Evolutionary conservation across 2,888 invertebrate species (phyloP).

Genomic region (Papilio demoleus): DNA sequence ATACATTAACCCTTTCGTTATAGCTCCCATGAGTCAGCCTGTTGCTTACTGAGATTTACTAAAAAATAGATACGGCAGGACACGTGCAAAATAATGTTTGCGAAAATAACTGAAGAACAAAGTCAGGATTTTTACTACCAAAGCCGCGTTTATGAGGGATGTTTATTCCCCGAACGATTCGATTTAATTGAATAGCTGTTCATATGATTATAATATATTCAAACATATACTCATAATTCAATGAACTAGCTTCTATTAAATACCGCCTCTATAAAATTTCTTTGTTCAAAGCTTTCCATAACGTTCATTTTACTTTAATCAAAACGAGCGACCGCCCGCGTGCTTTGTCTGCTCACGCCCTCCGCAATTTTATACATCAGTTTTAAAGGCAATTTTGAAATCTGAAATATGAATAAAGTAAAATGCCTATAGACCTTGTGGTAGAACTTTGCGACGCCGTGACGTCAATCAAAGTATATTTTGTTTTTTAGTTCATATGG

Average conservation of each 20-base stretch:
- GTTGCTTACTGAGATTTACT: not conserved
- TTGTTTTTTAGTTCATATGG: not conserved
- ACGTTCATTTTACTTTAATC: slow-evolving; percentile 36
- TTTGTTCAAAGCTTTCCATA: not conserved
- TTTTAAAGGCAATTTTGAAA: slow-evolving; percentile 3
- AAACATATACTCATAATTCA: no score
- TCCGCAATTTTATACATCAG: slow-evolving; percentile 21
- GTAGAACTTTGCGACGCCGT: not conserved
- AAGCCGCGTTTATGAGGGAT: no score
- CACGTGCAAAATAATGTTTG: not conserved
- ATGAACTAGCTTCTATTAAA: not conserved
- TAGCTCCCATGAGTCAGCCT: slow-evolving; percentile 30
- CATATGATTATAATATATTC: no score
- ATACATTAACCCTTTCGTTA: slow-evolving; percentile 37
- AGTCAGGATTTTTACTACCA: no score
- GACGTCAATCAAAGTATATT: not conserved
- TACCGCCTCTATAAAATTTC: slow-evolving; percentile 18
- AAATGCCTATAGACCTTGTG: not conserved
- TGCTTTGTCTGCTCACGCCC: not conserved
- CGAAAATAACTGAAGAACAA: not conserved
- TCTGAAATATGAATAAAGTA: not conserved
- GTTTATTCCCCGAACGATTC: no score
- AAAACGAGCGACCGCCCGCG: slow-evolving; percentile 28
- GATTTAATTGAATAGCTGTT: no score
- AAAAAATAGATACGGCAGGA: slow-evolving; percentile 5